Percentiles rank a stretch among this genome's conserved stretches.
Conservation (phyloP, 2,797 vertebrate species). For the Fistularia tabacaria region DNA sequence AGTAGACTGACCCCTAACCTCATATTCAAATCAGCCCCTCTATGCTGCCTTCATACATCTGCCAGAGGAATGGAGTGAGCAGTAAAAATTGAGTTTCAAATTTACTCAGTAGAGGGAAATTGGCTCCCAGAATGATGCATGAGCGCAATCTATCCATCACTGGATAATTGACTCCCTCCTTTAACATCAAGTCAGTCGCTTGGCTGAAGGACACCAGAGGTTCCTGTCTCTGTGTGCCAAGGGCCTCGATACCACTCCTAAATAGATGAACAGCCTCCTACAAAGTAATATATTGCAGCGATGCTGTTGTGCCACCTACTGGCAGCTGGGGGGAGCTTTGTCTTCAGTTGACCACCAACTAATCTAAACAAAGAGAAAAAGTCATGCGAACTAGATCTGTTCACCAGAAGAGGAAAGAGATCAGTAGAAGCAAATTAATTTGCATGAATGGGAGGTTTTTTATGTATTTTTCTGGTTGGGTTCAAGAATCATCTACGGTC, state of each 20-base stretch:
- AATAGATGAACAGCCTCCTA: constrained; percentile 32
- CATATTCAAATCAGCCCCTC: constrained; percentile 39
- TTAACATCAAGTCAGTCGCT: constrained; percentile 58
- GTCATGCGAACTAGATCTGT: neutral
- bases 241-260: constrained; percentile 26
- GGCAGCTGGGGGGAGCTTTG: constrained; percentile 24
- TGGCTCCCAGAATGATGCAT: constrained; percentile 58
- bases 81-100: constrained; percentile 63
- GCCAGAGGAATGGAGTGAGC: constrained; percentile 26
- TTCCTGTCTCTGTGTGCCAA: constrained; percentile 41
- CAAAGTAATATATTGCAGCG: neutral
- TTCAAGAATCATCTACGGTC: neutral
- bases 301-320: constrained; percentile 63
- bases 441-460: constrained; percentile 1
- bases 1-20: constrained; percentile 50
- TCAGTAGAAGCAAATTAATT: neutral
- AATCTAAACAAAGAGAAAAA: neutral
- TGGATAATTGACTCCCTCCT: constrained; percentile 61
- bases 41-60: constrained; percentile 42
- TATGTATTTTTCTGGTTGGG: neutral
- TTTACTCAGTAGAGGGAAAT: constrained; percentile 55
- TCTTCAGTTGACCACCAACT: neutral
- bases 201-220: constrained; percentile 61
- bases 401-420: neutral
- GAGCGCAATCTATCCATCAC: constrained; percentile 64